These are phyloP conservation scores for Lepidonotus clava DNA, from an alignment of 2,888 invertebrate genomes.

Conservation along the genomic window DNA sequence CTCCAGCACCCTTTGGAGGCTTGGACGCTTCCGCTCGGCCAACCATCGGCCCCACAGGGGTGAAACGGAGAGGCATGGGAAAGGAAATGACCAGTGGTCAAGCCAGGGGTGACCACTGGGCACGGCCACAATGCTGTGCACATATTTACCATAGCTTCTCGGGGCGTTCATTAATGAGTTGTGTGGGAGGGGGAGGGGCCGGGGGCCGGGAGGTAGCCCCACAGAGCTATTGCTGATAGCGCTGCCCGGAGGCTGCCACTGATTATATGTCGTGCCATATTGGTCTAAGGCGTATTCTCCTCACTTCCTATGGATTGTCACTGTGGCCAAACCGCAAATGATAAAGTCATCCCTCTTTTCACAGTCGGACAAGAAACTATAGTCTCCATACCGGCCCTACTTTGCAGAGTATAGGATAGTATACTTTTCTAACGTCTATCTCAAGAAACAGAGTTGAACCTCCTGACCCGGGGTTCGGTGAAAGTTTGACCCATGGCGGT, in stretches of 20 bases:
- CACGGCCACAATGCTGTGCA: constrained; percentile 25
- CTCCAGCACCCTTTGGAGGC: not conserved
- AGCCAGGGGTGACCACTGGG: constrained; percentile 26
- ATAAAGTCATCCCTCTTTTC: too few relatives aligned
- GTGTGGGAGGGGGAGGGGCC: not conserved
- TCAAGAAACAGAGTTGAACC: too few relatives aligned
- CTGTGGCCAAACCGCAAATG: too few relatives aligned
- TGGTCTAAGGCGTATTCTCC: not conserved
- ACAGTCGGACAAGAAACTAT: too few relatives aligned
- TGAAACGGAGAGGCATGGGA: constrained; percentile 39
- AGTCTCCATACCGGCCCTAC: too few relatives aligned
- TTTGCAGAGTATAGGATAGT: too few relatives aligned
- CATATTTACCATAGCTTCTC: constrained; percentile 29
- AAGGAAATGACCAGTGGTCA: constrained; percentile 48
- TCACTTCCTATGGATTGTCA: not conserved
- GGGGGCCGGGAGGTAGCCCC: too few relatives aligned
- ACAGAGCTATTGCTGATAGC: too few relatives aligned
- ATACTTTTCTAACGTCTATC: too few relatives aligned
- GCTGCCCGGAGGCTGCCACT: too few relatives aligned
- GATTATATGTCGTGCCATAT: constrained; percentile 3
- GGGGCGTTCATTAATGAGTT: constrained; percentile 18
- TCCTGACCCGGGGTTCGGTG: too few relatives aligned
- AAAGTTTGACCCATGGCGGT: not conserved
- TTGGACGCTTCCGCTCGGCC: constrained; percentile 22
- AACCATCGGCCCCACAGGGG: not conserved